Evolutionary conservation across 2,113 vertebrate genomes (phyloP).

Genomic region (Phasianus colchicus): DNA sequence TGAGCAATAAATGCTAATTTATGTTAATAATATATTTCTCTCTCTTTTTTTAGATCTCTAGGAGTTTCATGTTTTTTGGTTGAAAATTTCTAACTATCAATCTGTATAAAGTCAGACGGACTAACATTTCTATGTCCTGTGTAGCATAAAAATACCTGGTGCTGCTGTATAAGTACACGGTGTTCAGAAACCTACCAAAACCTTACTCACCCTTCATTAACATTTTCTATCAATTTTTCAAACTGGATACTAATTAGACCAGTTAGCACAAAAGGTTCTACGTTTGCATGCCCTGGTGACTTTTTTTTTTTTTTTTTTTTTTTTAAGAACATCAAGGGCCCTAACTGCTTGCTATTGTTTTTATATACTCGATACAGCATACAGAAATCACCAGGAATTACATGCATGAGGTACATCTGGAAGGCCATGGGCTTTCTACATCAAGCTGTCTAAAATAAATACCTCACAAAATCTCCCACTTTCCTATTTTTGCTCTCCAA

Average conservation of each 20-base stretch:
- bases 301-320: background rate
- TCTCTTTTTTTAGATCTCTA: background rate
- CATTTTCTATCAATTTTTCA: background rate
- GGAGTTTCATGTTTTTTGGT: background rate
- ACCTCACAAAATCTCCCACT: background rate
- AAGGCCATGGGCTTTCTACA: background rate
- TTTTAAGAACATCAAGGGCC: background rate
- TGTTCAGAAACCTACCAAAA: background rate
- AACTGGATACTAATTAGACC: background rate
- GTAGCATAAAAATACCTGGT: background rate
- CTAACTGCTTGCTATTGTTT: background rate
- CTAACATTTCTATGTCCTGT: background rate
- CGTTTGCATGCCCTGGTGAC: background rate
- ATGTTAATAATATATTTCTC: background rate
- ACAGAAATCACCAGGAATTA: background rate
- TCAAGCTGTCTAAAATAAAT: background rate
- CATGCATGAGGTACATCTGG: background rate
- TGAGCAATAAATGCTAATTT: background rate
- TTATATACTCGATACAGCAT: background rate
- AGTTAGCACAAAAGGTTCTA: no score
- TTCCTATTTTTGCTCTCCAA: background rate
- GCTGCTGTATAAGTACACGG: background rate
- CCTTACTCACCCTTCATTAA: background rate
- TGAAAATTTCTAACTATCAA: background rate
- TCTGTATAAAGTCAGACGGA: background rate